These are phyloP conservation scores for Psylliodes chrysocephalus DNA, from an alignment of 2,888 invertebrate genomes.

Conservation along the genomic window DNA sequence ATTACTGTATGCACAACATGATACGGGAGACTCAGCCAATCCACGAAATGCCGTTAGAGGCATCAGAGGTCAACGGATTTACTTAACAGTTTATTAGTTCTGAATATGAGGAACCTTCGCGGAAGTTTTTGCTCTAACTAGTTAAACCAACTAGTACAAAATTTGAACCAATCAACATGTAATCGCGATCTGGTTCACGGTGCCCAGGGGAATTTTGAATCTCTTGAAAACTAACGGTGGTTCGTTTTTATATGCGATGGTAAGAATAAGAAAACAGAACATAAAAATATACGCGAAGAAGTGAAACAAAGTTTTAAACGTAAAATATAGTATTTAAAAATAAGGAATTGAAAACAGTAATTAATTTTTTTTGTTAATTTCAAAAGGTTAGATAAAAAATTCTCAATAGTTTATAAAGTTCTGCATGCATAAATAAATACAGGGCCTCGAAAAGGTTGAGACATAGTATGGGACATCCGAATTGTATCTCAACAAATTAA, in stretches of 20 bases:
- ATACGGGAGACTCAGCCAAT: background rate
- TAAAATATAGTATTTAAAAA: too few relatives aligned
- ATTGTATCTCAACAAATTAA: background rate
- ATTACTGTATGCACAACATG: too few relatives aligned
- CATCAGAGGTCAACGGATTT: slow-evolving; percentile 22
- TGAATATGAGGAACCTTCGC: slow-evolving; percentile 15
- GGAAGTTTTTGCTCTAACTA: slow-evolving; percentile 9
- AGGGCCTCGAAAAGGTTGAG: too few relatives aligned
- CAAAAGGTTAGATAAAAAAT: too few relatives aligned
- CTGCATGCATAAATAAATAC: too few relatives aligned
- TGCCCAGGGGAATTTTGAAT: background rate
- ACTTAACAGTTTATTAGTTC: slow-evolving; percentile 15
- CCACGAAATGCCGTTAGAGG: slow-evolving; percentile 16
- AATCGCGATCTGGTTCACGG: slow-evolving; percentile 11
- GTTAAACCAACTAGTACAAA: slow-evolving; percentile 2
- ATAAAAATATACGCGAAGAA: too few relatives aligned
- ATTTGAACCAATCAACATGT: slow-evolving; percentile 13
- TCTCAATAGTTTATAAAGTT: too few relatives aligned
- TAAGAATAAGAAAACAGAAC: too few relatives aligned
- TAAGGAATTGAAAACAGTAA: too few relatives aligned
- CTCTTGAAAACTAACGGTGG: slow-evolving; percentile 2
- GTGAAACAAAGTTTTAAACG: too few relatives aligned
- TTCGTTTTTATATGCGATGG: background rate
- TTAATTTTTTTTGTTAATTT: too few relatives aligned
- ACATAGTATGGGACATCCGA: background rate